phyloP scores from a whole-genome alignment of 2,113 vertebrate species.

The Actenoides hombroni region DNA sequence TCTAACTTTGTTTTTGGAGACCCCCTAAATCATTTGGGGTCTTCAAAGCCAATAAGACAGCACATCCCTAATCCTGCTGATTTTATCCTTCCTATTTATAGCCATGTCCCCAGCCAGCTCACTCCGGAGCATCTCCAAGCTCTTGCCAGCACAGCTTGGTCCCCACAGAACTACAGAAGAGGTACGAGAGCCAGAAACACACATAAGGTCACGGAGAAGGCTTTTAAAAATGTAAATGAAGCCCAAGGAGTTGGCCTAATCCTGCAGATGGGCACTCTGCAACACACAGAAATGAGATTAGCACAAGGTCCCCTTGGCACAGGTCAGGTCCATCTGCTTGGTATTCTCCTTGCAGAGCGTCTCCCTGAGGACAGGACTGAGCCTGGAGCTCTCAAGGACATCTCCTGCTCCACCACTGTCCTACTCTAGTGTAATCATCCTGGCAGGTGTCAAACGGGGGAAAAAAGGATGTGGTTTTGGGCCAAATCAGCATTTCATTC shows the following conservation, averaged over 20 bases:
- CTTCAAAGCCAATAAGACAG: background rate
- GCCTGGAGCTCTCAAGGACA: background rate
- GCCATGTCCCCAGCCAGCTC: background rate
- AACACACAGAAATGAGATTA: background rate
- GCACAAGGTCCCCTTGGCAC: conserved; percentile 12
- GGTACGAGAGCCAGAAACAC: background rate
- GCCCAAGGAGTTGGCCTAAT: background rate
- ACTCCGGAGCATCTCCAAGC: fast-evolving
- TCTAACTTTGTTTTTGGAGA: background rate
- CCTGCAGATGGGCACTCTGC: background rate
- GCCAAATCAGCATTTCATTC: background rate
- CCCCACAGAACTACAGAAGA: background rate
- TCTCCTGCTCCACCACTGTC: background rate
- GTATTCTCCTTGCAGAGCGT: conserved; percentile 14
- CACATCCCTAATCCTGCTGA: background rate
- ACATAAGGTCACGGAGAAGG: background rate
- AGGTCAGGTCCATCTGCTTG: background rate
- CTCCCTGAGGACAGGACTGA: background rate
- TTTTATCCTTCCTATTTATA: background rate
- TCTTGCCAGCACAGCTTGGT: background rate
- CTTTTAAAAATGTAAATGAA: conserved; percentile 17
- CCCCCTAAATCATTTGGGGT: background rate
- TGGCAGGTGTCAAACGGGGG: background rate
- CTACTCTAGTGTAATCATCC: fast-evolving
- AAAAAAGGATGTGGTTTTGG: background rate